Evolutionary conservation across 2,888 invertebrate genomes (phyloP).

Genomic region (Cerastis leucographa): DNA sequence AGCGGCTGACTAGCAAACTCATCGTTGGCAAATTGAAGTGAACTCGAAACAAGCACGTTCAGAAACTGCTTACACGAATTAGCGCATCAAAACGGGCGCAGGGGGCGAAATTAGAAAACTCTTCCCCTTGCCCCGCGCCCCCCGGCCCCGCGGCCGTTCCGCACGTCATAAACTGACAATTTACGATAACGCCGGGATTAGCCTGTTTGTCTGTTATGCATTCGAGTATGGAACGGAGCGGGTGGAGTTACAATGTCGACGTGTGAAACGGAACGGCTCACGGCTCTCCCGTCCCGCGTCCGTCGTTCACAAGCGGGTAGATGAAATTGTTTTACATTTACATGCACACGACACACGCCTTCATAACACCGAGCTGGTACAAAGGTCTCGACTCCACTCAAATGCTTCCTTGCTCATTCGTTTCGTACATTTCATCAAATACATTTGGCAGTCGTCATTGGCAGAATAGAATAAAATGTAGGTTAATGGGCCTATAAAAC

Average conservation of each 20-base stretch:
- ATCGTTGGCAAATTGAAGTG: conserved; percentile 81
- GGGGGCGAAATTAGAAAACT: conserved; percentile 90
- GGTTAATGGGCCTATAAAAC: conserved; percentile 69
- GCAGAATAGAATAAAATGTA: conserved; percentile 70
- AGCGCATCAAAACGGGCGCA: conserved; percentile 89
- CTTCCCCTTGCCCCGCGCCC: conserved; percentile 76
- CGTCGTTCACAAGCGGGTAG: conserved; percentile 64
- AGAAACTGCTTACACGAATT: conserved; percentile 91
- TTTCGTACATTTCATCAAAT: conserved; percentile 72
- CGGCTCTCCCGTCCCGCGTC: conserved; percentile 60
- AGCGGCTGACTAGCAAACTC: conserved; percentile 61
- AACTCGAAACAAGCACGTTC: conserved; percentile 90
- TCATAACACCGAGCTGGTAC: conserved; percentile 71
- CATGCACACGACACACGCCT: conserved; percentile 76
- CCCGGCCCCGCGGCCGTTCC: conserved; percentile 84
- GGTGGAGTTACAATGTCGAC: conserved; percentile 75
- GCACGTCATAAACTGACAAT: conserved; percentile 91
- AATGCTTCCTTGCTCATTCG: conserved; percentile 70
- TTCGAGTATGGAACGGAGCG: conserved; percentile 78
- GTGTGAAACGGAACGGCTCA: conserved; percentile 77
- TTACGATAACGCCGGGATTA: conserved; percentile 91
- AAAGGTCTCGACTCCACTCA: conserved; percentile 64
- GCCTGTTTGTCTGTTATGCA: conserved; percentile 90
- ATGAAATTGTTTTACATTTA: conserved; percentile 82
- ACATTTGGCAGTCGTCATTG: conserved; percentile 71